phyloP scores from a whole-genome alignment of 2,888 invertebrate genomes.

The Rhopalosiphum nymphaeae region DNA sequence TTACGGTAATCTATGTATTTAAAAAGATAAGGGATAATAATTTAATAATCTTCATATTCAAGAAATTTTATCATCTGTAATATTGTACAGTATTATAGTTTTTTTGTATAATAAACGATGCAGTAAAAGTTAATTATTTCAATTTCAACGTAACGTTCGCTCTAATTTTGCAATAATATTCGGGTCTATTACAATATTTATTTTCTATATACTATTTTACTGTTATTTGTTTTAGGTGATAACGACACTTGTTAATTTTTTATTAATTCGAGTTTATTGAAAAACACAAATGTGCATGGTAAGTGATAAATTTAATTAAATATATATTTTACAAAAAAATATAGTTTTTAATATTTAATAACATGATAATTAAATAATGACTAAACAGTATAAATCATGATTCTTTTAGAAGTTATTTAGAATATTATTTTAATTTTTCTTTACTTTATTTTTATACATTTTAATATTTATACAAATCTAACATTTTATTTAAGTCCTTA shows the following conservation, averaged over 20 bases:
- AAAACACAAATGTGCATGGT: slow-evolving; percentile 3
- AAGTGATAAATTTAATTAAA: neutral
- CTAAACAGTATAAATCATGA: neutral
- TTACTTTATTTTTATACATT: too few species aligned
- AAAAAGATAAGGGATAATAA: neutral
- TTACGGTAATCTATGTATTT: neutral
- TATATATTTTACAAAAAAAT: neutral
- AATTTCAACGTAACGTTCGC: neutral
- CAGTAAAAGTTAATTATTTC: neutral
- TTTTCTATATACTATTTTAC: neutral
- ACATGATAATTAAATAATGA: neutral
- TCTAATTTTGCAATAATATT: neutral
- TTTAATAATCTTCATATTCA: neutral
- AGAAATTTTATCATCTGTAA: neutral
- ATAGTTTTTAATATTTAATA: neutral
- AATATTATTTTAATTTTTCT: neutral
- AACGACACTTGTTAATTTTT: neutral
- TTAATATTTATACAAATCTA: too few species aligned
- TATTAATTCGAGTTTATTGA: neutral
- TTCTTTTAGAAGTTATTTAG: neutral
- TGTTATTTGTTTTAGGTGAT: slow-evolving; percentile 33
- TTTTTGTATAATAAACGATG: neutral
- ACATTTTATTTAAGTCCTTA: neutral
- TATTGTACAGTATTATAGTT: neutral
- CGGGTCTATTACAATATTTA: neutral